phyloP scores from a whole-genome alignment of 2,888 invertebrate species.

The Chymomyza procnemis region DNA sequence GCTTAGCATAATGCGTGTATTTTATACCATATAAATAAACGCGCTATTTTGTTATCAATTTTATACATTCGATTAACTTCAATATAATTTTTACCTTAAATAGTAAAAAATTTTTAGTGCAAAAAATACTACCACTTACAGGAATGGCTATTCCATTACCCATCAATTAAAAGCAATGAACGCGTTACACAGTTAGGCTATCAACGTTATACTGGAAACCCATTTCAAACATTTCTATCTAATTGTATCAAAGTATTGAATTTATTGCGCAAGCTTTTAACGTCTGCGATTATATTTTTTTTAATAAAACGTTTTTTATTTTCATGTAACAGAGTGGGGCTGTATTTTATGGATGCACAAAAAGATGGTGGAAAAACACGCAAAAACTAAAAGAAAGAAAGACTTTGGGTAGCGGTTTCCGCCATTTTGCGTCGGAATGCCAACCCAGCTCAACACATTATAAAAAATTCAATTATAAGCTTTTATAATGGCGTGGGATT shows the following conservation, averaged over 20 bases:
- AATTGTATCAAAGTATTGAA: slow-evolving; percentile 61
- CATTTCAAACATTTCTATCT: slow-evolving; percentile 50
- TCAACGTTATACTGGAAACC: slow-evolving; percentile 58
- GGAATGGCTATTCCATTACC: slow-evolving; percentile 20
- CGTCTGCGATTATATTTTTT: slow-evolving; percentile 29
- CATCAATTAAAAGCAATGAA: slow-evolving; percentile 35
- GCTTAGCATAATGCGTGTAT: no score
- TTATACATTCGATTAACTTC: not conserved
- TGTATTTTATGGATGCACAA: slow-evolving; percentile 27
- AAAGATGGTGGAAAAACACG: not conserved
- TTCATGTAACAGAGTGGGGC: not conserved
- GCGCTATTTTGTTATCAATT: no score
- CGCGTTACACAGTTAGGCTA: slow-evolving; percentile 41
- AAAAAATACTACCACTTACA: slow-evolving; percentile 24
- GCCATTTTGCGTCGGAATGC: slow-evolving; percentile 5
- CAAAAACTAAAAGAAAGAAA: not conserved
- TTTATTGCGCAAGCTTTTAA: slow-evolving; percentile 61
- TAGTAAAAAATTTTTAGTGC: no score
- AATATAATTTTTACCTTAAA: not conserved
- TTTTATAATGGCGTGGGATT: slow-evolving; percentile 52
- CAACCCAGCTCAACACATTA: slow-evolving; percentile 52
- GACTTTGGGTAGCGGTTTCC: not conserved
- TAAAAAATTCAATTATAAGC: slow-evolving; percentile 69
- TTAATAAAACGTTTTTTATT: not conserved
- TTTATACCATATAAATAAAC: no score